Evolutionary conservation across 2,797 vertebrate species (phyloP).

Genomic region (Urosaurus nigricauda): DNA sequence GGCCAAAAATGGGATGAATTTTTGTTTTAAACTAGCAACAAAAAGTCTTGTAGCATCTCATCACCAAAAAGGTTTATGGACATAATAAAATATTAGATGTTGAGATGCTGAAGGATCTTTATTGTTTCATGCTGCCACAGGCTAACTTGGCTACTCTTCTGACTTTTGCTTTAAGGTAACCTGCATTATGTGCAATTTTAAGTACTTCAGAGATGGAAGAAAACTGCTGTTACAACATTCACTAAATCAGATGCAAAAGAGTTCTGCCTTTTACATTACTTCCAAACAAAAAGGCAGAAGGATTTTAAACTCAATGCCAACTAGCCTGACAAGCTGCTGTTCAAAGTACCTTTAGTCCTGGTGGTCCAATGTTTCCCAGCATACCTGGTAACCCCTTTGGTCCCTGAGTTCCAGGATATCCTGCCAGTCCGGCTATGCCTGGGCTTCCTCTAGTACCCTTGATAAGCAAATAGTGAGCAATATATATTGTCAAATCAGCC

Average conservation of each 20-base stretch:
- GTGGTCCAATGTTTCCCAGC: conserved; percentile 85
- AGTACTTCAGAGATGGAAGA: background rate
- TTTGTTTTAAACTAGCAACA: background rate
- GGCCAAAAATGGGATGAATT: conserved; percentile 23
- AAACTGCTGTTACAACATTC: conserved; percentile 7
- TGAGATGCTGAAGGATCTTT: background rate
- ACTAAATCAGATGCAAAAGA: background rate
- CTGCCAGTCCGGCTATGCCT: conserved; percentile 85
- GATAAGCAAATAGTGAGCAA: conserved; percentile 49
- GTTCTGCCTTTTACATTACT: background rate
- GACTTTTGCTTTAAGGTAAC: conserved; percentile 8
- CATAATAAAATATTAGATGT: background rate
- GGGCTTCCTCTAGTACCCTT: conserved; percentile 87
- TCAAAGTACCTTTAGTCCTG: conserved; percentile 87
- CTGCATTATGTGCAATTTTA: background rate
- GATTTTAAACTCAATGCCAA: conserved; percentile 5
- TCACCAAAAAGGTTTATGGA: background rate
- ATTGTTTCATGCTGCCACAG: background rate
- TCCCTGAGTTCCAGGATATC: conserved; percentile 87
- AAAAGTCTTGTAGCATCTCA: background rate
- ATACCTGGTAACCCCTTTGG: conserved; percentile 85
- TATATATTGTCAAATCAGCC: conserved; percentile 38
- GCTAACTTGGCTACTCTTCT: background rate
- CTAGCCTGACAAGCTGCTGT: background rate
- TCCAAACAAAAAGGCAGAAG: background rate